Conservation (phyloP, 2,113 vertebrate genomes). For the Pyxicephalus adspersus region DNA sequence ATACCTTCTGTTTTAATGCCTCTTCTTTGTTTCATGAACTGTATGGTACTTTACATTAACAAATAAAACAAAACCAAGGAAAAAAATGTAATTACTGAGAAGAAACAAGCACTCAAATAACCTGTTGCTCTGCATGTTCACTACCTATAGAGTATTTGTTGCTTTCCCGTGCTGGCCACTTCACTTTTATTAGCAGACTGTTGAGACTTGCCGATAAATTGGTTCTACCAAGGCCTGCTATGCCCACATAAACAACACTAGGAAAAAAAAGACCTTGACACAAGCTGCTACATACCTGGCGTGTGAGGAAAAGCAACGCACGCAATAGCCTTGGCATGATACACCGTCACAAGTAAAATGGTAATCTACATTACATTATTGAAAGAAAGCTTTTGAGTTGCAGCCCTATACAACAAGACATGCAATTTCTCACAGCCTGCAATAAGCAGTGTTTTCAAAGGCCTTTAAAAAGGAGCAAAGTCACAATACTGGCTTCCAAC, state of each 20-base stretch:
- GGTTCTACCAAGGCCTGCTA: conserved; percentile 15
- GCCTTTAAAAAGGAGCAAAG: conserved; percentile 17
- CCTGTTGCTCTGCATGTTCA: background rate
- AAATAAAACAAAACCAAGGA: background rate
- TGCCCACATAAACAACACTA: background rate
- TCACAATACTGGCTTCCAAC: conserved; percentile 54
- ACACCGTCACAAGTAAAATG: conserved; percentile 26
- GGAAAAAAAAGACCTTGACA: conserved; percentile 26
- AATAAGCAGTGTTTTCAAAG: conserved; percentile 56
- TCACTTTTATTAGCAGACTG: conserved; percentile 26
- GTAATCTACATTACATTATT: conserved; percentile 23
- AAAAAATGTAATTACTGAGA: background rate
- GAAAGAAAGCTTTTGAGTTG: background rate
- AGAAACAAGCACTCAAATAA: conserved; percentile 1
- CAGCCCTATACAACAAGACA: conserved; percentile 29
- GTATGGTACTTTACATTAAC: no score
- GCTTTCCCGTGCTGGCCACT: background rate
- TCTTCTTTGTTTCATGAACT: no score
- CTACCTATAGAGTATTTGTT: background rate
- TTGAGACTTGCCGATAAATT: conserved; percentile 14
- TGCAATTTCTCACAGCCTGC: conserved; percentile 37
- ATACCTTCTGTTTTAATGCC: no score
- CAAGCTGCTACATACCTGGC: conserved; percentile 17
- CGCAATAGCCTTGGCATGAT: background rate
- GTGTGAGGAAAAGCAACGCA: background rate